Evolutionary conservation across 2,797 vertebrate genomes (phyloP), one percentile per base, ranked within the genome.

Genomic region (Acanthurus lineatus): DNA sequence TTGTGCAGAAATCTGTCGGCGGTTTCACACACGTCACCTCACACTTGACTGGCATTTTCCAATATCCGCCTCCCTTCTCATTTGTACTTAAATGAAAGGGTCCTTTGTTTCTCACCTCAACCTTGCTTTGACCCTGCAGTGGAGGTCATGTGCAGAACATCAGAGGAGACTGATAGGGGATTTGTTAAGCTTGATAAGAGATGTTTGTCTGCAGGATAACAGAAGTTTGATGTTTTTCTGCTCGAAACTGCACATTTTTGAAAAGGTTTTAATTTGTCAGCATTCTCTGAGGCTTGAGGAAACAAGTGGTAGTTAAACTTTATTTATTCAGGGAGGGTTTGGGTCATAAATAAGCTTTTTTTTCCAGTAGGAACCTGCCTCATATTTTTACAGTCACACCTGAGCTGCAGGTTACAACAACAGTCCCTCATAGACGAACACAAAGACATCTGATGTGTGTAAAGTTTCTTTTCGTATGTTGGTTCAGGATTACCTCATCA

Each of bases 11-110:
- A 14, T 7, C 49, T 2, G 22, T 73, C 47, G 56, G 70, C n/a
- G 57, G 11, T 69, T 68, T 47, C 35, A 9, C 62, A 71, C 53
- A 9, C 81, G 70, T 85, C 77, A 28, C 28, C 11, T 38, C 54
- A 53, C 83, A 59, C 79, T 76, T 38, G n/a, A 76, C 64, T 53
- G 61, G 35, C 62, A 32, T 90, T 82, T 83, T 78, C 64, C 63
- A 76, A 60, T 81, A 74, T 69, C 76, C 35, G 0, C 22, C 53
- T 58, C 38, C 8, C 68, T 17, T 32, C 67, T 72, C 74, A 16
- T 76, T 69, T 67, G 9, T 47, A 1, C 54, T n/a, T 14, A 0
- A 19, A 19, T 84, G 70, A 91, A 90, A 82, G 81, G 66, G 0
- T 22, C 76, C 60, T 84, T 83, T 88, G 87, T 89, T 68, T 54